Evolutionary conservation across 92 coral and sea anemone species (phyloP).

Genomic region (Porites divaricata): DNA sequence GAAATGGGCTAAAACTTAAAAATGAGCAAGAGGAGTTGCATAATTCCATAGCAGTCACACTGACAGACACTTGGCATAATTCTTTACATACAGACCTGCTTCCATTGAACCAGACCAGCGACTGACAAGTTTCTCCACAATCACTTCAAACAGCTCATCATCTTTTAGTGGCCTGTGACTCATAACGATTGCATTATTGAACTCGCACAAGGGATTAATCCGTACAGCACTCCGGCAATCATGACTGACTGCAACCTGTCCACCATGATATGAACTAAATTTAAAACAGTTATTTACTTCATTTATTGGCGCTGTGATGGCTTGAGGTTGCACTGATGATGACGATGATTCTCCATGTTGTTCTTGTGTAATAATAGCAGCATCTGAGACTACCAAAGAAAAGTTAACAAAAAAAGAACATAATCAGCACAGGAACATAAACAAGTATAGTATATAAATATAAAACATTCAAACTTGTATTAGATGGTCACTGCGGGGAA

Average conservation of each 20-base stretch:
- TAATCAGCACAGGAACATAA: too few relatives aligned
- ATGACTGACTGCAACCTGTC: slow-evolving; percentile 86
- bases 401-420: background rate
- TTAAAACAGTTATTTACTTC: slow-evolving; percentile 72
- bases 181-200: slow-evolving; percentile 94
- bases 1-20: too few relatives aligned
- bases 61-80: background rate
- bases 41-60: background rate
- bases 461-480: too few relatives aligned
- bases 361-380: slow-evolving; percentile 6
- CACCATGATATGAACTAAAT: slow-evolving; percentile 86
- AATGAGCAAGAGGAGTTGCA: background rate
- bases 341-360: background rate
- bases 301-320: slow-evolving; percentile 44
- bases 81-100: slow-evolving; percentile 60
- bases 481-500: too few relatives aligned
- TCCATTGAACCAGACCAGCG: slow-evolving; percentile 90
- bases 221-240: slow-evolving; percentile 87
- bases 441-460: too few relatives aligned
- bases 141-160: slow-evolving; percentile 81
- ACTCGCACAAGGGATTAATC: slow-evolving; percentile 91
- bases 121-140: slow-evolving; percentile 84
- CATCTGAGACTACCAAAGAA: slow-evolving; percentile 7
- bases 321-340: slow-evolving; percentile 17
- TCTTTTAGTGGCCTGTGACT: slow-evolving; percentile 91